Evolutionary conservation across 2,888 invertebrate species (phyloP), one percentile per base, ranked within the genome.

Genomic region (Dasypolia templi): DNA sequence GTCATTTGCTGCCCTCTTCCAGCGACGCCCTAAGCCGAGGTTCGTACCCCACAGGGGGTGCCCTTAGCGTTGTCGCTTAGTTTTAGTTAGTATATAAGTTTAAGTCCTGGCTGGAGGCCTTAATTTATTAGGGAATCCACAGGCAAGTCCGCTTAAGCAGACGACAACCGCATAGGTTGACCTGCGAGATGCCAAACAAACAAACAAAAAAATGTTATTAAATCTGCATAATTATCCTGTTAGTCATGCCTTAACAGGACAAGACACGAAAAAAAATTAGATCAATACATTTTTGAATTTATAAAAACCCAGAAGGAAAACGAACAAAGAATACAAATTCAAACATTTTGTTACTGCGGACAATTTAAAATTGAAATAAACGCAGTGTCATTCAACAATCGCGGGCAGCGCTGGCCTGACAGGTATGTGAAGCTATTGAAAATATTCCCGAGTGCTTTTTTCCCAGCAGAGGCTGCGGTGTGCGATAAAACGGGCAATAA

Each of bases 401-500:
- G 59, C 59, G 42, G 64, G 29, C 56, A 74, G 62, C 62, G 66
- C 58, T 26, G 65, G 17, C 32, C 59, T 61, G 67, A 56, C 70
- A 82, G 69, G 82, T 86, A 84, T 12, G 76, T 81, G 59, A 53
- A 71, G n/a, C 59, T 71, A 73, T 84, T 77, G 69, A 85, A 79
- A 80, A 72, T 77, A 77, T 82, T 75, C 70, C 66, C 49, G 22
- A 80, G 63, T 69, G 61, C 39, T 86, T 77, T 84, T 85, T 76
- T 75, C 62, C 35, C 72, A 64, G 69, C 39, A 65, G 64, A 72
- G 75, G 68, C 81, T 81, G 82, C 64, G 69, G 78, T 72, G 81
- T 63, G 67, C 79, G 87, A 90, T 90, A 88, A 89, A 85, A 81
- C 63, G 77, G 72, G 68, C 82, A 88, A 86, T 87, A 86, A 89